Percentiles rank a stretch among this genome's conserved stretches.
These are phyloP conservation scores for Toxonevra muliebris DNA, from an alignment of 2,888 invertebrate species.

Conservation along the genomic window DNA sequence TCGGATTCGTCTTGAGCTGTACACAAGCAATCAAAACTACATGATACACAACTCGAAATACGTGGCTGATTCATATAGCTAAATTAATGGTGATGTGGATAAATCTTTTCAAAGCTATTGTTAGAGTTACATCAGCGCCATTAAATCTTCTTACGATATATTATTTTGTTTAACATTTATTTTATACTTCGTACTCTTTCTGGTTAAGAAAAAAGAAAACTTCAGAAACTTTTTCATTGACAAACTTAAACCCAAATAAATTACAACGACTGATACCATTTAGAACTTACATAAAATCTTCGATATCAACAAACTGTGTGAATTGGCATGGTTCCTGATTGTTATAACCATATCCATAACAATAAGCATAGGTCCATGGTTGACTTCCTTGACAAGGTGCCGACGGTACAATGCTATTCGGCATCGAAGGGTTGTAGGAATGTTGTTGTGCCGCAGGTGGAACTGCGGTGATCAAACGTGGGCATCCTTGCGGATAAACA, in stretches of 20 bases:
- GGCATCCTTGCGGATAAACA: conserved; percentile 3
- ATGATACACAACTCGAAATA: too few species aligned
- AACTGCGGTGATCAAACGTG: conserved; percentile 2
- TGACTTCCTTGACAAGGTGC: conserved; percentile 67
- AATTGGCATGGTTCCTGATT: conserved; percentile 72
- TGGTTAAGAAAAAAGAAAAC: too few species aligned
- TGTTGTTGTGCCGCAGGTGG: conserved; percentile 9
- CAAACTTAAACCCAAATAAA: conserved; percentile 11
- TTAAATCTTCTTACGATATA: too few species aligned
- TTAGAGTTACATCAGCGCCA: too few species aligned
- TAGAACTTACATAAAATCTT: conserved; percentile 78
- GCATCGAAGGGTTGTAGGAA: conserved; percentile 3
- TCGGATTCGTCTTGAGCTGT: too few species aligned
- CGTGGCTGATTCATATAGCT: too few species aligned
- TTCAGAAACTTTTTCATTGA: too few species aligned
- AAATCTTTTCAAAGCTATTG: too few species aligned
- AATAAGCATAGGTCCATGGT: conserved; percentile 73
- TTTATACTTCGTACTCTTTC: too few species aligned
- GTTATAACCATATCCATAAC: conserved; percentile 70
- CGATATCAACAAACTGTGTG: conserved; percentile 74
- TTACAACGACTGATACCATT: conserved; percentile 17
- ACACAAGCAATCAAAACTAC: too few species aligned
- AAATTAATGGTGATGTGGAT: too few species aligned
- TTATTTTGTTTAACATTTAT: too few species aligned
- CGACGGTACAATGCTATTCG: conserved; percentile 33